A percentile compares a stretch with the other conserved stretches of the same genome.
phyloP scores from a whole-genome alignment of 2,113 vertebrate genomes.

The Columba livia region DNA sequence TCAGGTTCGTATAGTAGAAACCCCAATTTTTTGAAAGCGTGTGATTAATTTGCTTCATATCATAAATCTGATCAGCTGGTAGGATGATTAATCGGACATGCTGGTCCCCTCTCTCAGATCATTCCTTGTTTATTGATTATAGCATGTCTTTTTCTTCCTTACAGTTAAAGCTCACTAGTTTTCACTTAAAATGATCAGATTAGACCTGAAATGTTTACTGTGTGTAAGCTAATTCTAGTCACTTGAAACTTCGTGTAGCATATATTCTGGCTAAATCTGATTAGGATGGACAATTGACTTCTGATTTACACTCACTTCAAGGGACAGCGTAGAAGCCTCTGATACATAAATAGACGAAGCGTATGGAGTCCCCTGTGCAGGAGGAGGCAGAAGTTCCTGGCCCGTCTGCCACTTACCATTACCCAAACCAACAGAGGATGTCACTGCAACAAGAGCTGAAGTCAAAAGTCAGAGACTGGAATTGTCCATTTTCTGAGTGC shows the following conservation, averaged over 20 bases:
- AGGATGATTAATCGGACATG: neutral
- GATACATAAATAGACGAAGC: neutral
- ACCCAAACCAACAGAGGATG: slow-evolving; percentile 2
- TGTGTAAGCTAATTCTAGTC: slow-evolving; percentile 57
- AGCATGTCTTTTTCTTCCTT: neutral
- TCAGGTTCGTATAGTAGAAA: neutral
- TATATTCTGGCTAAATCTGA: slow-evolving; percentile 37
- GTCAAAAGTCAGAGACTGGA: slow-evolving; percentile 32
- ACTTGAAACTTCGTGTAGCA: slow-evolving; percentile 41
- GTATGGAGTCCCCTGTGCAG: accelerated
- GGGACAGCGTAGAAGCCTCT: neutral
- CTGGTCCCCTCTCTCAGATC: neutral
- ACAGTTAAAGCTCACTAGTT: slow-evolving; percentile 40
- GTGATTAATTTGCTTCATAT: slow-evolving; percentile 8
- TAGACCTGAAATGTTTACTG: slow-evolving; percentile 70
- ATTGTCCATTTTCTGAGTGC: neutral
- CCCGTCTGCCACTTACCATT: slow-evolving; percentile 52
- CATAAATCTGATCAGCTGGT: slow-evolving; percentile 23
- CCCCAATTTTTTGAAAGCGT: neutral
- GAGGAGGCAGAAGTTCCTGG: slow-evolving; percentile 14
- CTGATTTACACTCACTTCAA: slow-evolving; percentile 48
- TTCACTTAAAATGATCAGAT: slow-evolving; percentile 59
- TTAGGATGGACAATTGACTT: slow-evolving; percentile 67
- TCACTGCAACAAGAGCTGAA: slow-evolving; percentile 3
- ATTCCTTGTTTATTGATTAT: slow-evolving; percentile 21